phyloP scores from a whole-genome alignment of 2,888 invertebrate species.

The Celastrina argiolus region DNA sequence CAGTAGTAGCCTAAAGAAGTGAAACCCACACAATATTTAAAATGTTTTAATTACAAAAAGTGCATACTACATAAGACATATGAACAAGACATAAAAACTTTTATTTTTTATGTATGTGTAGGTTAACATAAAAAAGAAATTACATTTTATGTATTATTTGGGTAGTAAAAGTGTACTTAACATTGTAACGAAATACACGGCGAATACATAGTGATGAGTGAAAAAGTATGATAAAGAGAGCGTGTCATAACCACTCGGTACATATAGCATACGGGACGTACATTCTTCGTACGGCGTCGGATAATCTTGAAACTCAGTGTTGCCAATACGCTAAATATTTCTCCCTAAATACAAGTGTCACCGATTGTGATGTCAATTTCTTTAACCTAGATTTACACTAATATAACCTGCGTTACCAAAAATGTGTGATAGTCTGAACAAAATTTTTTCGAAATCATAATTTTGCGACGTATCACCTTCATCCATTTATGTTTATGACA shows the following conservation, averaged over 20 bases:
- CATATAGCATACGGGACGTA: background rate
- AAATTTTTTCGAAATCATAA: too few relatives aligned
- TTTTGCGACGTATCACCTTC: too few relatives aligned
- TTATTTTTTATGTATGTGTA: background rate
- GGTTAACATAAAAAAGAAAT: background rate
- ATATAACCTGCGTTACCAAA: too few relatives aligned
- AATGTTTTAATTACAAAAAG: background rate
- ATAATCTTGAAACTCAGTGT: background rate
- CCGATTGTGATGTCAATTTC: too few relatives aligned
- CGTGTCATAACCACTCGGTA: background rate
- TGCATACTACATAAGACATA: background rate
- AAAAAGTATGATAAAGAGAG: slow-evolving; percentile 7
- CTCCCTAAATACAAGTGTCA: too few relatives aligned
- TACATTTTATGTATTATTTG: background rate
- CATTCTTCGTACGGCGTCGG: background rate
- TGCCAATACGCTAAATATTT: too few relatives aligned
- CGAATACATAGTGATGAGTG: slow-evolving; percentile 3
- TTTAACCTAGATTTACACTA: too few relatives aligned
- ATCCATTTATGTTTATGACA: too few relatives aligned
- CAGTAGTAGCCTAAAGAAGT: too few relatives aligned
- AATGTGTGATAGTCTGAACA: too few relatives aligned
- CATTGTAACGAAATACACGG: background rate
- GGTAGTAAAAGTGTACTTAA: slow-evolving; percentile 11
- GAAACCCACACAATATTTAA: background rate
- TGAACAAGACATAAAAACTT: background rate